Percentiles rank a stretch among this genome's conserved stretches.
Evolutionary conservation across 2,113 vertebrate species (phyloP).

Genomic region (Caranx melampygus): DNA sequence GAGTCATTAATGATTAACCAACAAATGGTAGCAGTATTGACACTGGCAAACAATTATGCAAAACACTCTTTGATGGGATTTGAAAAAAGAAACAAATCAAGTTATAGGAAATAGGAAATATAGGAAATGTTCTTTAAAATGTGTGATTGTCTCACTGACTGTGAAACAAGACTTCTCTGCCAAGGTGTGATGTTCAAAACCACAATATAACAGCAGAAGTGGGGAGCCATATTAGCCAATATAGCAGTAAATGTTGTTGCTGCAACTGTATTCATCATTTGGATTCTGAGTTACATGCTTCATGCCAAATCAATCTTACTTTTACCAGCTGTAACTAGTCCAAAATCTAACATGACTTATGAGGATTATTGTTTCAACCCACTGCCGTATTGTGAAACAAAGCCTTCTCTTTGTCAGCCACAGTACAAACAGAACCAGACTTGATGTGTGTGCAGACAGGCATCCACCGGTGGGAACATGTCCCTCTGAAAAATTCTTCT

Average conservation of each 20-base stretch:
- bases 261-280: slow-evolving; percentile 11
- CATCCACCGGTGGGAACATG: slow-evolving; percentile 76
- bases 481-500: slow-evolving; percentile 59
- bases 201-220: not conserved
- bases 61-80: slow-evolving; percentile 23
- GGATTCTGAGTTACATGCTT: not conserved
- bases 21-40: slow-evolving; percentile 27
- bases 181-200: slow-evolving; percentile 1
- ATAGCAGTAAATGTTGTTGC: not conserved
- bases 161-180: not conserved
- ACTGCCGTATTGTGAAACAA: slow-evolving; percentile 61
- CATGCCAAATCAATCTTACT: slow-evolving; percentile 37
- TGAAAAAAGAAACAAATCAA: slow-evolving; percentile 16
- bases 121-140: not conserved
- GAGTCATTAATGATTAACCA: slow-evolving; percentile 42
- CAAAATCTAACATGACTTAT: slow-evolving; percentile 20
- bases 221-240: not conserved
- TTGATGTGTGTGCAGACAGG: slow-evolving; percentile 67
- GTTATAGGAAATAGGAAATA: not conserved
- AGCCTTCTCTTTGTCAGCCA: slow-evolving; percentile 59
- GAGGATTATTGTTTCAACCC: slow-evolving; percentile 53
- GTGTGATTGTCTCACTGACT: not conserved
- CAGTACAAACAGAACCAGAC: slow-evolving; percentile 69
- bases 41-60: slow-evolving; percentile 11
- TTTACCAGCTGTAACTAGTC: slow-evolving; percentile 27